Percentiles rank a stretch among this genome's conserved stretches.
Conservation (phyloP, 1,140 invertebrate species). For the Sitodiplosis mosellana region DNA sequence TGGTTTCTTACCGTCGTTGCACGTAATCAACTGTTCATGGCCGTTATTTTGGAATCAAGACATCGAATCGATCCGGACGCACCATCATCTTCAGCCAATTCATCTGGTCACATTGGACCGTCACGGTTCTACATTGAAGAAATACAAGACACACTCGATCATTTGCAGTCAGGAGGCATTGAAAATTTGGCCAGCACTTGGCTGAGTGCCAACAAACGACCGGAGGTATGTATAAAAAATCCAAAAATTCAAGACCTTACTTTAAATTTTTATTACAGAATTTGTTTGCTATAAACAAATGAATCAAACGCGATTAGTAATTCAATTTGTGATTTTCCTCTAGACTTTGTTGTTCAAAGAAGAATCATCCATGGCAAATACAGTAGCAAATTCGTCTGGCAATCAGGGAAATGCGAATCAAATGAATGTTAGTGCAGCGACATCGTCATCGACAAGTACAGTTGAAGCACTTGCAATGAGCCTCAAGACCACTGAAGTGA, state of each 20-base stretch:
- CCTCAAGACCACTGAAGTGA: conserved; percentile 24
- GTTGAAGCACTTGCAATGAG: neutral
- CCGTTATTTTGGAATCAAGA: conserved; percentile 51
- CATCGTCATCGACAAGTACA: neutral
- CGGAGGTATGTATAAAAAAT: too few species aligned
- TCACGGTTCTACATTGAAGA: conserved; percentile 36
- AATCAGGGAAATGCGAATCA: neutral
- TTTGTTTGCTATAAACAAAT: too few species aligned
- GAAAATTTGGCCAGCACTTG: conserved; percentile 38
- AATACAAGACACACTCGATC: conserved; percentile 45
- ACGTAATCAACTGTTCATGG: conserved; percentile 47
- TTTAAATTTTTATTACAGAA: too few species aligned
- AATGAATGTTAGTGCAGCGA: neutral
- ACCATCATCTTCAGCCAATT: too few species aligned
- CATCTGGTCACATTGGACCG: conserved; percentile 17
- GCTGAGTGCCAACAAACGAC: conserved; percentile 34
- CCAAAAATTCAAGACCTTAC: too few species aligned
- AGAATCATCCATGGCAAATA: too few species aligned
- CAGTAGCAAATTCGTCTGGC: too few species aligned
- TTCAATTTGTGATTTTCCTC: too few species aligned
- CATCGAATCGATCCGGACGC: conserved; percentile 15
- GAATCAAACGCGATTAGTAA: too few species aligned
- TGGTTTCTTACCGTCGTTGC: conserved; percentile 59
- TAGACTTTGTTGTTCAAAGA: too few species aligned
- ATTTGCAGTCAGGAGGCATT: conserved; percentile 44